These are phyloP conservation scores for Heterotilapia buettikoferi DNA, from an alignment of 2,113 vertebrate genomes.

Conservation along the genomic window DNA sequence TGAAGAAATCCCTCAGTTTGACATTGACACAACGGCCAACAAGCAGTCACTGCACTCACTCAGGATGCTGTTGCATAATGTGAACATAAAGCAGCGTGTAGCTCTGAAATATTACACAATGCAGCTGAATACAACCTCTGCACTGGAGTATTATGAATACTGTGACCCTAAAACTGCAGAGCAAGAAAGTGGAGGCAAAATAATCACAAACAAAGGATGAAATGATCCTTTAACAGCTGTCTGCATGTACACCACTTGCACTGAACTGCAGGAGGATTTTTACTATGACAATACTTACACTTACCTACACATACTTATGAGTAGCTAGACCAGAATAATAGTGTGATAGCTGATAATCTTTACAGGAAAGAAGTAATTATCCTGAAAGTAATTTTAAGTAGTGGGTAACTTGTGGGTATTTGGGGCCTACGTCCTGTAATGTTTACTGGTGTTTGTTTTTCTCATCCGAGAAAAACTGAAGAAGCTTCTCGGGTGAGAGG, in stretches of 20 bases:
- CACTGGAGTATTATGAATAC: not conserved
- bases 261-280: not conserved
- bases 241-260: not conserved
- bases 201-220: not conserved
- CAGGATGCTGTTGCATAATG: constrained; percentile 28
- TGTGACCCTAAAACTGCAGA: not conserved
- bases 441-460: not conserved
- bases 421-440: fast-evolving
- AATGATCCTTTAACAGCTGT: not conserved
- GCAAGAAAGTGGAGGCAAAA: not conserved
- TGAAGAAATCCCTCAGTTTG: constrained; percentile 21
- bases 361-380: not conserved
- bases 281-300: not conserved
- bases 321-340: not conserved
- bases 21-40: not conserved
- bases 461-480: not conserved
- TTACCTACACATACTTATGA: not conserved
- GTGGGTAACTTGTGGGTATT: not conserved
- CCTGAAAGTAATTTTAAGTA: not conserved
- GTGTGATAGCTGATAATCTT: not conserved
- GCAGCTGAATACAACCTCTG: not conserved
- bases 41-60: not conserved
- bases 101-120: not conserved
- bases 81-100: not conserved
- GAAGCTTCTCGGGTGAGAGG: not conserved